phyloP scores from a whole-genome alignment of 2,888 invertebrate species.

The Ecliptopera silaceata region DNA sequence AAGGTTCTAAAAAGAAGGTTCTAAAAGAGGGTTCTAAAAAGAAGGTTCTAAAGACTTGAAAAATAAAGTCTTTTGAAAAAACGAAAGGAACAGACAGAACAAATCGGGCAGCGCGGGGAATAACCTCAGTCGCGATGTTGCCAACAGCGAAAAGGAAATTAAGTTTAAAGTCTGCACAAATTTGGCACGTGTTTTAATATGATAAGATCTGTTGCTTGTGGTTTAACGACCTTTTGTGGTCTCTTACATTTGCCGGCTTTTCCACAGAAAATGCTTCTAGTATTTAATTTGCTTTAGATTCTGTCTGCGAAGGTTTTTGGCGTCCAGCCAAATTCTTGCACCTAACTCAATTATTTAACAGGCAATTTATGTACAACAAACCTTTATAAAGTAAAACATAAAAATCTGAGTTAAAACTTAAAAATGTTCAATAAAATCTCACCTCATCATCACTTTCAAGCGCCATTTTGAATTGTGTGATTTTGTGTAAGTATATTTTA shows the following conservation, averaged over 20 bases:
- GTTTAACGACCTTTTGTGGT: conserved; percentile 38
- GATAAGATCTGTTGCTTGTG: conserved; percentile 37
- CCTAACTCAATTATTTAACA: conserved; percentile 18
- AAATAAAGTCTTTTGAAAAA: no score
- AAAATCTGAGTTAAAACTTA: no score
- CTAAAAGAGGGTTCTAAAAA: no score
- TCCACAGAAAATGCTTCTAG: conserved; percentile 24
- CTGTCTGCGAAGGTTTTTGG: conserved; percentile 12
- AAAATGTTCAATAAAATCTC: no score
- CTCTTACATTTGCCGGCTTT: conserved; percentile 28
- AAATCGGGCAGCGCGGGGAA: no score
- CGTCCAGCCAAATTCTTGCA: conserved; percentile 23
- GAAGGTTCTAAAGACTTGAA: no score
- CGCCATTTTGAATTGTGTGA: no score
- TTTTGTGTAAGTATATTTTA: no score
- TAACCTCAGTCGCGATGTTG: conserved; percentile 20
- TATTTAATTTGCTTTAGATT: conserved; percentile 31
- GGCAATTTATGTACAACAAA: not conserved
- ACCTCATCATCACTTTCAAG: no score
- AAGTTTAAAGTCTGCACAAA: conserved; percentile 38
- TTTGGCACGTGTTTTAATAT: conserved; percentile 39
- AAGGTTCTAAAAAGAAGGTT: no score
- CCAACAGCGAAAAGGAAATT: conserved; percentile 38
- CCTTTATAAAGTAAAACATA: no score
- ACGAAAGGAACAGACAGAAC: no score